Conservation (phyloP, 2,113 vertebrate genomes). For the Bufo bufo region DNA sequence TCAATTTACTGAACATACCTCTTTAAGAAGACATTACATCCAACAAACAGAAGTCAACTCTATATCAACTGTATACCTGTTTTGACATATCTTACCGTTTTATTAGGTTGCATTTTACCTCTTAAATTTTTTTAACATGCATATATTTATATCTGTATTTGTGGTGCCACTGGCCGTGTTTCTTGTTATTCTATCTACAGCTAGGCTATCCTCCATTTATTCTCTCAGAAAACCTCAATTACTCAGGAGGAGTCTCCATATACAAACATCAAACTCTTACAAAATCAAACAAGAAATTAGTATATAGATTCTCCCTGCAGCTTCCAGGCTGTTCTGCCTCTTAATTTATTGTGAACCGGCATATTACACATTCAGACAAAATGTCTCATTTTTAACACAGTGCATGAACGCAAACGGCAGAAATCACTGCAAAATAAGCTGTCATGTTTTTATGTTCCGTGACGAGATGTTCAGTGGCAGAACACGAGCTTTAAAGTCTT, state of each 20-base stretch:
- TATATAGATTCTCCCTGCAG: constrained; percentile 36
- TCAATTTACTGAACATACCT: no score
- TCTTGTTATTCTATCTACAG: background rate
- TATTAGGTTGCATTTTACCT: no score
- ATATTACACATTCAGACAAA: constrained; percentile 54
- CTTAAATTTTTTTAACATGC: no score
- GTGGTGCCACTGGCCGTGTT: background rate
- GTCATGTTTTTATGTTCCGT: constrained; percentile 52
- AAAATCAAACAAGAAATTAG: constrained; percentile 45
- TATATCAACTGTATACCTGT: background rate
- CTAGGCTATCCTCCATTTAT: background rate
- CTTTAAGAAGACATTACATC: no score
- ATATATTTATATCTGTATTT: no score
- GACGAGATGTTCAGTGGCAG: constrained; percentile 45
- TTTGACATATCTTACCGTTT: background rate
- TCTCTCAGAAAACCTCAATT: background rate
- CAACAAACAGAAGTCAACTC: background rate
- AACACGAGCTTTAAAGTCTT: constrained; percentile 52
- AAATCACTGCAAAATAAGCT: constrained; percentile 58
- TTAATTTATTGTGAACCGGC: constrained; percentile 52
- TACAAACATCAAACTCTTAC: constrained; percentile 17
- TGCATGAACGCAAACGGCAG: constrained; percentile 38
- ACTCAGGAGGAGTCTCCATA: constrained; percentile 21
- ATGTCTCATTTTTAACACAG: constrained; percentile 53
- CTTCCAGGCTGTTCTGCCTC: constrained; percentile 36